Evolutionary conservation across 2,797 vertebrate species (phyloP).

Genomic region (Ctenosaura bakeri): DNA sequence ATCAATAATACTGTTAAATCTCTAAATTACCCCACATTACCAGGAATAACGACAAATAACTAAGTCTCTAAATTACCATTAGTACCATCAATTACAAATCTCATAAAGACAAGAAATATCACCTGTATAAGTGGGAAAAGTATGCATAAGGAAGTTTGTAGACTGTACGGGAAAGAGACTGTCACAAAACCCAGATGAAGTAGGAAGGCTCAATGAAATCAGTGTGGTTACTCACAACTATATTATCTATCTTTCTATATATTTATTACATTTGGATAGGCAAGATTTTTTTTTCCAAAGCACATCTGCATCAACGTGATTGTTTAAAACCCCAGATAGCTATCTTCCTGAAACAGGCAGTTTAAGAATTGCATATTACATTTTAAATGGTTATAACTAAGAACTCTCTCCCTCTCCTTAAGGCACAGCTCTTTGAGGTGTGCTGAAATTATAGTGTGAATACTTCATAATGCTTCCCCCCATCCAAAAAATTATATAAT

Average conservation of each 20-base stretch:
- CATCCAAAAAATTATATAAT: not conserved
- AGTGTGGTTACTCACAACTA: not conserved
- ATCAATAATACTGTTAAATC: no score
- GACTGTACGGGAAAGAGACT: not conserved
- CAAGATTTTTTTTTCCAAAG: not conserved
- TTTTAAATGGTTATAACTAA: not conserved
- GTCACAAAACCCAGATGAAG: not conserved
- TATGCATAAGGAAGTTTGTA: not conserved
- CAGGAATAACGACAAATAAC: no score
- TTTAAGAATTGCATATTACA: not conserved
- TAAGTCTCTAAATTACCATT: no score
- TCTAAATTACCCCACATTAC: no score
- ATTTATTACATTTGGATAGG: no score
- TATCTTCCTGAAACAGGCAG: not conserved
- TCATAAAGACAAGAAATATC: no score
- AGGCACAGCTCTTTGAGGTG: not conserved
- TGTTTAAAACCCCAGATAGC: not conserved
- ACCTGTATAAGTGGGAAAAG: not conserved
- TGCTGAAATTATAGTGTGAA: not conserved
- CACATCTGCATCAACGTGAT: not conserved
- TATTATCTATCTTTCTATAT: not conserved
- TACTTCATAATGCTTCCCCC: not conserved
- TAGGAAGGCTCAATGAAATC: not conserved
- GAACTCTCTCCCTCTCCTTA: not conserved
- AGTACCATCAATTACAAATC: no score